phyloP scores from a whole-genome alignment of 1,140 invertebrate species.

The Drosophila subobscura region DNA sequence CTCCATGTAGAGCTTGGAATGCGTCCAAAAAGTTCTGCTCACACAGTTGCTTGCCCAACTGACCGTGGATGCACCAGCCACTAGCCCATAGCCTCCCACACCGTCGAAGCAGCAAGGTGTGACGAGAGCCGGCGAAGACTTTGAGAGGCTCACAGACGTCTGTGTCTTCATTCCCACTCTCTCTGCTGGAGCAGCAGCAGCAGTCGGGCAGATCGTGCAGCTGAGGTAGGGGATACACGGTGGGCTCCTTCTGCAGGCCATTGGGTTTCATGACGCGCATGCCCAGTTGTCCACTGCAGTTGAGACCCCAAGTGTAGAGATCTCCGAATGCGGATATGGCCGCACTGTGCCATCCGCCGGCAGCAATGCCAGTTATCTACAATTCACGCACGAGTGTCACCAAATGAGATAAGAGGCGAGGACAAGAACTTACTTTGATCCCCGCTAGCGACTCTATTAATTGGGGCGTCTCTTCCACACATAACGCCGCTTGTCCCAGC shows the following conservation, averaged over 20 bases:
- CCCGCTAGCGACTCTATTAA: constrained; percentile 90
- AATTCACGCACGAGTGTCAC: constrained; percentile 16
- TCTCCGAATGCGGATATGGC: constrained; percentile 90
- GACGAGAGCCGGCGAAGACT: constrained; percentile 88
- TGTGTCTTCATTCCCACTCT: constrained; percentile 34
- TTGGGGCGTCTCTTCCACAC: constrained; percentile 86
- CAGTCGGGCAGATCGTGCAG: constrained; percentile 72
- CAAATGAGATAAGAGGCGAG: constrained; percentile 24
- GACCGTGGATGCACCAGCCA: constrained; percentile 90
- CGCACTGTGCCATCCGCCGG: constrained; percentile 93
- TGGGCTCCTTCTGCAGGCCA: constrained; percentile 61
- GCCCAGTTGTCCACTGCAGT: constrained; percentile 93
- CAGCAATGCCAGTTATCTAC: constrained; percentile 87
- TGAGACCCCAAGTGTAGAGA: constrained; percentile 96
- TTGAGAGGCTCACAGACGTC: constrained; percentile 84
- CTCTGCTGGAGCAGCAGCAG: constrained; percentile 78
- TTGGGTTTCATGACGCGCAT: constrained; percentile 83
- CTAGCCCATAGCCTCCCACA: constrained; percentile 87
- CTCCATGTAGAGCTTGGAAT: constrained; percentile 42
- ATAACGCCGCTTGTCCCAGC: constrained; percentile 90
- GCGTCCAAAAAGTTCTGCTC: constrained; percentile 46
- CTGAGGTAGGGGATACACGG: constrained; percentile 75
- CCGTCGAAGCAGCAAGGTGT: constrained; percentile 87
- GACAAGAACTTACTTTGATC: constrained; percentile 84
- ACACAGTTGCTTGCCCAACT: constrained; percentile 85